Percentiles rank a stretch among this genome's conserved stretches.
Evolutionary conservation across 2,888 invertebrate species (phyloP).

Genomic region (Chymomyza procnemis): DNA sequence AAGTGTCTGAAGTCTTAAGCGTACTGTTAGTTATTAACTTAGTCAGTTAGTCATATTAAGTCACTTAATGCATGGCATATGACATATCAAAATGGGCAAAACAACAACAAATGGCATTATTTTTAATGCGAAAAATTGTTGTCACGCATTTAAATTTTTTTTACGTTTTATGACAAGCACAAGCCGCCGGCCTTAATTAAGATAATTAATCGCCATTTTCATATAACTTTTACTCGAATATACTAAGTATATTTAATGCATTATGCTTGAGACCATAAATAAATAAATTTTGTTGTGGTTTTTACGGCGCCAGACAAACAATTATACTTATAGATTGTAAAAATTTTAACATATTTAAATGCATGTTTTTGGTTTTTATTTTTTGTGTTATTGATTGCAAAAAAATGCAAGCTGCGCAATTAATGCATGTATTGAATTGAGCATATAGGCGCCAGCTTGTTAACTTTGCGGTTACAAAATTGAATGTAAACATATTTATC

Average conservation of each 20-base stretch:
- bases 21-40: not conserved
- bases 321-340: constrained; percentile 1
- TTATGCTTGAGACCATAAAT: not conserved
- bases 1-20: constrained; percentile 9
- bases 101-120: not conserved
- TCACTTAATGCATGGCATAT: not conserved
- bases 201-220: constrained; percentile 39
- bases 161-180: constrained; percentile 16
- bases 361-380: not conserved
- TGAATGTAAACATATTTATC: no score
- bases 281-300: constrained; percentile 31
- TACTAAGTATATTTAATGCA: constrained; percentile 17
- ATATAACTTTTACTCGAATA: constrained; percentile 31
- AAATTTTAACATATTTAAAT: not conserved
- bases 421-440: no score
- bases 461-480: not conserved
- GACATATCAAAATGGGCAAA: not conserved
- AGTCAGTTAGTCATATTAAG: not conserved
- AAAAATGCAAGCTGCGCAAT: no score
- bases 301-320: constrained; percentile 13
- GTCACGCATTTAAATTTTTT: constrained; percentile 16
- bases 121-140: constrained; percentile 12
- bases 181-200: constrained; percentile 38
- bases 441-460: not conserved
- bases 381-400: not conserved